Conservation (phyloP, 2,797 vertebrate species). For the Nothura maculosa region DNA sequence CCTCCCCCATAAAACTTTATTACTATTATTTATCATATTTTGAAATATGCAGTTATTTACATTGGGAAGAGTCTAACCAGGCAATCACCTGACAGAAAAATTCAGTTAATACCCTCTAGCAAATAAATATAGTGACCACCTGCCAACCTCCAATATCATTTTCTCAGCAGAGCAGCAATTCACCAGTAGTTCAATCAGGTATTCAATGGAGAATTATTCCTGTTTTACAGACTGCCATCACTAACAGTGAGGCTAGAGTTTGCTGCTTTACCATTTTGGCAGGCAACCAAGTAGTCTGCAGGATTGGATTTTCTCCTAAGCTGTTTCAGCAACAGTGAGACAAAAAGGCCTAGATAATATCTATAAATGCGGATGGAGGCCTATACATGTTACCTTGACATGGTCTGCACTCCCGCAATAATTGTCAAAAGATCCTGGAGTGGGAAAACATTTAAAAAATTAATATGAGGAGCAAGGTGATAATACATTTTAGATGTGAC, state of each 20-base stretch:
- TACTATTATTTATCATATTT: conserved; percentile 66
- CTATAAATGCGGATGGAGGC: background rate
- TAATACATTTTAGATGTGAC: background rate
- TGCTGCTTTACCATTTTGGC: conserved; percentile 48
- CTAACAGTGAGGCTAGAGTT: conserved; percentile 40
- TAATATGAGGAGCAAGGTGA: background rate
- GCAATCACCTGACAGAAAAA: conserved; percentile 55
- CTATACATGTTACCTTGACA: background rate
- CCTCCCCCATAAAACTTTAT: conserved; percentile 38
- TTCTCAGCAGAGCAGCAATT: conserved; percentile 66
- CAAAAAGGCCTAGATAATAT: background rate
- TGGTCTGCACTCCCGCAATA: background rate
- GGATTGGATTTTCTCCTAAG: background rate
- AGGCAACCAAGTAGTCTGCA: background rate
- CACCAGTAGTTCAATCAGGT: conserved; percentile 72
- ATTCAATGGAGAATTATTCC: conserved; percentile 68
- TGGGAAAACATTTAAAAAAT: background rate
- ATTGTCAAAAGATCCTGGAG: background rate
- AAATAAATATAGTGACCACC: conserved; percentile 55
- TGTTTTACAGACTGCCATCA: conserved; percentile 49
- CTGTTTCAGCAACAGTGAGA: background rate
- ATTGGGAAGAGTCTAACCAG: conserved; percentile 33
- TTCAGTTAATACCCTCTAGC: conserved; percentile 51
- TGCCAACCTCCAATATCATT: conserved; percentile 65
- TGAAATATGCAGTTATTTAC: conserved; percentile 49